Evolutionary conservation across 1,140 invertebrate genomes (phyloP), one percentile per base, ranked within the genome.

Genomic region (Microvelia longipes): DNA sequence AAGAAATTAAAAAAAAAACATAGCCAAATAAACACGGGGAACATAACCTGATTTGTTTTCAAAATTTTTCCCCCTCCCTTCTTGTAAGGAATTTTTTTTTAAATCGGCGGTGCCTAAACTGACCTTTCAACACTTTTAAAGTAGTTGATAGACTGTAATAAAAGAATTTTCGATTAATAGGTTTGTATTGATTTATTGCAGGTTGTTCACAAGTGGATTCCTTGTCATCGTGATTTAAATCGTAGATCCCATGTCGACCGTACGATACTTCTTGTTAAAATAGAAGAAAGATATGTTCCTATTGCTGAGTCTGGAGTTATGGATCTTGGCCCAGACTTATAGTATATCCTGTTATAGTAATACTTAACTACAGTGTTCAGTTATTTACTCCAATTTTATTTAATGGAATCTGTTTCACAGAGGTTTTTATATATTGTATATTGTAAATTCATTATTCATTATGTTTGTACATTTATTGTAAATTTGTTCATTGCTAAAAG

Each of bases 201-300:
- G 81, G 88, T 95, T 25, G 92, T 96, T 14, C 94, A 97, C 79
- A 88, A 89, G 73, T 96, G 94, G 93, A 85, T 87, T 25, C 94
- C 94, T 0, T 90, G 89, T 80, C 93, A 96, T 81, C 85, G 89
- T 69, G 92, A 96, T 78, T 86, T 88, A 0, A 86, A 86, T 73
- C 85, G 88, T 65, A 84, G 94, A 2, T 96, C 93, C 15, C 91
- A 96, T 77, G 88, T 95, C 0, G 93, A 94, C 77, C 89, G 92
- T 73, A 92, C 89, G 25, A 93, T 98, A 60, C 80, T 96, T 1
- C 84, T 98, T n/a, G 85, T 98, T 0, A 90, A 94, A 79, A 92
- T 96, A 67, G 92, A 92, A 2, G 93, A 96, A 74, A 90, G 89
- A 74, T 96, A 88, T 80, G 93, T 98, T 68, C 94, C 94, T 24